Conservation (phyloP, 2,888 invertebrate genomes). For the Hedya salicella region DNA sequence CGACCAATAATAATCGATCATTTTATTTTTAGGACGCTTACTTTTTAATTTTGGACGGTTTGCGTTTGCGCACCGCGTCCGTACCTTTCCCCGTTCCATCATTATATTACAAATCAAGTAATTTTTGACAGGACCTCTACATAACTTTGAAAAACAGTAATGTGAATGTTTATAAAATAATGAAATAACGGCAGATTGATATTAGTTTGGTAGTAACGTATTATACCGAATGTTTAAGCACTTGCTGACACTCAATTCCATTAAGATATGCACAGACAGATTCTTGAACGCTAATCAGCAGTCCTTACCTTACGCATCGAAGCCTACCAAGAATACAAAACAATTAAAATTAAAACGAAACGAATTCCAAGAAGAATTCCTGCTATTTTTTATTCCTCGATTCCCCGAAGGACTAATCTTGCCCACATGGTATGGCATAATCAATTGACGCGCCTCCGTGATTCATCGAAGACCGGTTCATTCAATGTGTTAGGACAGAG, state of each 20-base stretch:
- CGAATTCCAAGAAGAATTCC: slow-evolving; percentile 10
- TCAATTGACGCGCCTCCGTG: slow-evolving; percentile 4
- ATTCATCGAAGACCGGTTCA: slow-evolving; percentile 1
- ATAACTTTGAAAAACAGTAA: too few species aligned
- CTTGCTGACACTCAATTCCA: too few species aligned
- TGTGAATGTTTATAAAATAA: too few species aligned
- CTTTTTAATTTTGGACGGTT: too few species aligned
- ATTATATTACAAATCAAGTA: too few species aligned
- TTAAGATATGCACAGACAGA: too few species aligned
- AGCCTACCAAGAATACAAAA: slow-evolving; percentile 10
- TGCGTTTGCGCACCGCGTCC: too few species aligned
- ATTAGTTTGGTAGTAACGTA: too few species aligned
- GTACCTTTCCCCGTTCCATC: too few species aligned
- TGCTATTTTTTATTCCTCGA: slow-evolving; percentile 19
- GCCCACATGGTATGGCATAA: slow-evolving; percentile 13
- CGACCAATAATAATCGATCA: not conserved
- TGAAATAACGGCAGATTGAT: too few species aligned
- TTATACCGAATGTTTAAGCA: too few species aligned
- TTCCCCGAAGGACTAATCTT: slow-evolving; percentile 18
- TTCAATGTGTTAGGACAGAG: not conserved
- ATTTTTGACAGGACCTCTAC: too few species aligned
- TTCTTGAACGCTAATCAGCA: not conserved
- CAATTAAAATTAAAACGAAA: not conserved
- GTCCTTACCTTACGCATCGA: slow-evolving; percentile 1
- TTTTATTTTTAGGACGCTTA: not conserved